Base-by-base conservation (phyloP, 2,888 invertebrate species). In the Xanthia togata region DNA sequence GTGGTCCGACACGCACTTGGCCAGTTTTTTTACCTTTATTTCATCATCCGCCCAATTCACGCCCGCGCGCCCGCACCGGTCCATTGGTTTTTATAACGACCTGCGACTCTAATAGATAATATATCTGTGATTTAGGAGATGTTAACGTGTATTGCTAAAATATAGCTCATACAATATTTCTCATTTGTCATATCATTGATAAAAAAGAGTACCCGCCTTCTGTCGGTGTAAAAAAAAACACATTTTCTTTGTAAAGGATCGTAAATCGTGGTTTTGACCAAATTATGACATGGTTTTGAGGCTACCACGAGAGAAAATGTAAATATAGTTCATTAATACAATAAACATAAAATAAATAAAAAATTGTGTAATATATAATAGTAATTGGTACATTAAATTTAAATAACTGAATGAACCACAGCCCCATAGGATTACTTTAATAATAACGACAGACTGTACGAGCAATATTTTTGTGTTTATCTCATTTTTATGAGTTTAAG, bases 401-500 rank as follows among this genome's bases (percentile, higher is more conserved):
- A 90, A 90, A 89, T 86, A 86, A 87, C 83, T 82, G 88, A 92
- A 91, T 91, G 90, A 92, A 91, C 90, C 87, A 82, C 86, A 86
- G 75, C 90, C 89, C 78, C 83, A 78, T 84, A 89, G 90, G 91
- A 90, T 91, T 88, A 90, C 90, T 92, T 93, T 93, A 93, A 93
- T 93, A 94, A 93, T 91, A 94, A 93, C 89, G 91, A 91, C 91
- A 90, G 91, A 91, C 92, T 92, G 91, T 93, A 93, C 92, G 89
- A 93, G 93, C 93, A 93, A 94, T 94, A 95, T 94, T 95, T 94
- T 93, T 94, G 93, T 94, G 93, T 95, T 94, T 94, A 95, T 95
- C 93, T 94, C 94, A 93, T 93, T 95, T 94, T 94, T 95, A 95
- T 93, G 94, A 94, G 93, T 94, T 94, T 93, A 94, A 95, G 94